A percentile compares a stretch with the other conserved stretches of the same genome.
Conservation (phyloP, 1,140 invertebrate genomes). For the Saxidomus purpurata region DNA sequence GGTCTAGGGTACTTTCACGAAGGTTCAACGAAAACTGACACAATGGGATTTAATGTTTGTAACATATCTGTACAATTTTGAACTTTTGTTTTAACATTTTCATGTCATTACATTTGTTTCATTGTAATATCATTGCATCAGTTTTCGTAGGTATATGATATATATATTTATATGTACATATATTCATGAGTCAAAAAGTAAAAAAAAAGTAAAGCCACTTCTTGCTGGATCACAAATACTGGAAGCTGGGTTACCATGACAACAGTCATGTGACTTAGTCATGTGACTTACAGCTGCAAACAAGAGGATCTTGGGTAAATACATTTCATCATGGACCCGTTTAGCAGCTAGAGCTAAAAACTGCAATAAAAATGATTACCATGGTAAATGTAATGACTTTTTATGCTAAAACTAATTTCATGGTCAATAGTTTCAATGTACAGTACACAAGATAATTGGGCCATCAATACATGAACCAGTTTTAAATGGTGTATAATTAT, state of each 20-base stretch:
- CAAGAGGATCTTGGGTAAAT: slow-evolving; percentile 73
- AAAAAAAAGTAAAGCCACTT: slow-evolving; percentile 18
- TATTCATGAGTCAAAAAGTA: not conserved
- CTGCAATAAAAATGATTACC: slow-evolving; percentile 68
- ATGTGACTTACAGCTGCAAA: slow-evolving; percentile 73
- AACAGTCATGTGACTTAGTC: slow-evolving; percentile 61
- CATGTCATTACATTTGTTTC: too few species aligned
- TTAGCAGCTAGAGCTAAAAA: slow-evolving; percentile 73
- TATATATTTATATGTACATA: not conserved
- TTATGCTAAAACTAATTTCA: too few species aligned
- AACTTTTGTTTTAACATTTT: too few species aligned
- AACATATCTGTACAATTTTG: too few species aligned
- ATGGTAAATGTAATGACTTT: not conserved
- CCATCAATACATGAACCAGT: too few species aligned
- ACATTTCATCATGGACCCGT: slow-evolving; percentile 75
- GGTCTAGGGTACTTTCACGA: not conserved
- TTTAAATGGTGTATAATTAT: too few species aligned
- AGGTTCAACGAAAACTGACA: slow-evolving; percentile 6
- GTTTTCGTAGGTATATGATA: slow-evolving; percentile 13
- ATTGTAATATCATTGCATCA: not conserved
- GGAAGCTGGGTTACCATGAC: slow-evolving; percentile 64
- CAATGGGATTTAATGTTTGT: too few species aligned
- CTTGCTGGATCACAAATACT: slow-evolving; percentile 42
- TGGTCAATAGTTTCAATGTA: too few species aligned
- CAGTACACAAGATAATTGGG: too few species aligned